Conservation (phyloP, 2,113 vertebrate species). For the Salminus brasiliensis region DNA sequence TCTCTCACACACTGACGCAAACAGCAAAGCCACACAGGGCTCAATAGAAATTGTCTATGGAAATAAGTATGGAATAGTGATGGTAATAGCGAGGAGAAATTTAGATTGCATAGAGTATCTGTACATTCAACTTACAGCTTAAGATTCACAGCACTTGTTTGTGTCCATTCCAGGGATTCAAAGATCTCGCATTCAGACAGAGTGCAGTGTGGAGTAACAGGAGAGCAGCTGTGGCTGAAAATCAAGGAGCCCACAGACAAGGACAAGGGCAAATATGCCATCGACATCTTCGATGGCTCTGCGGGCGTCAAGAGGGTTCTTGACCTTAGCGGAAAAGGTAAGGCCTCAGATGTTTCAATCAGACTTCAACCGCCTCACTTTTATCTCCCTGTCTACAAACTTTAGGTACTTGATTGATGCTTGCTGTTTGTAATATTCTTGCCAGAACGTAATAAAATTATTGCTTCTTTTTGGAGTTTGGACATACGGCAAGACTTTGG, state of each 20-base stretch:
- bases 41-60: too few species aligned
- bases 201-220: slow-evolving; percentile 88
- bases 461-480: too few species aligned
- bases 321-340: slow-evolving; percentile 92
- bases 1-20: too few species aligned
- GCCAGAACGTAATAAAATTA: background rate
- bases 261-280: slow-evolving; percentile 92
- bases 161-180: slow-evolving; percentile 71
- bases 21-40: too few species aligned
- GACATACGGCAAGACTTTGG: too few species aligned
- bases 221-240: slow-evolving; percentile 95
- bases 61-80: too few species aligned
- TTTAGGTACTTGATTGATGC: background rate
- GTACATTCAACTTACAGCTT: background rate
- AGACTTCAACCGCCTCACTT: background rate
- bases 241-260: slow-evolving; percentile 97
- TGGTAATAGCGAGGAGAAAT: too few species aligned
- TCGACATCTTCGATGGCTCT: slow-evolving; percentile 95
- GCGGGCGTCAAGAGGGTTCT: slow-evolving; percentile 82
- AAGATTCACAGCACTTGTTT: slow-evolving; percentile 23
- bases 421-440: background rate
- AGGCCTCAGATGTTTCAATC: slow-evolving; percentile 46
- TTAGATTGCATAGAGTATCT: too few species aligned
- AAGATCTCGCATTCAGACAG: slow-evolving; percentile 90
- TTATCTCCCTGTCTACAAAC: background rate